Evolutionary conservation across 2,113 vertebrate species (phyloP).

Genomic region (pig (Sus scrofa)): T2T-Sscrofa CM000822.6:26100001-26100500

Average conservation of each 20-base stretch:
- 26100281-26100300: conserved; percentile 89
- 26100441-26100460: conserved; percentile 84
- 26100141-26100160: background rate
- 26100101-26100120: no score
- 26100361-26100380: conserved; percentile 86
- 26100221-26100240: conserved; percentile 28
- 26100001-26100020: no score
- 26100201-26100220: background rate
- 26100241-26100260: conserved; percentile 69
- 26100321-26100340: conserved; percentile 83
- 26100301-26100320: conserved; percentile 88
- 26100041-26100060: no score
- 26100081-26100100: no score
- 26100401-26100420: conserved; percentile 83
- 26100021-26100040: no score
- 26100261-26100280: conserved; percentile 92
- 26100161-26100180: background rate
- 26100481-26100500: conserved; percentile 85
- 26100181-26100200: conserved; percentile 36
- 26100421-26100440: conserved; percentile 86
- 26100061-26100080: no score
- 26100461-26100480: conserved; percentile 76
- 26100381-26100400: conserved; percentile 83
- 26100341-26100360: conserved; percentile 82
- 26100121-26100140: no score